Evolutionary conservation across 2,888 invertebrate genomes (phyloP), one percentile per base, ranked within the genome.

Genomic region (Mayetiola destructor): DNA sequence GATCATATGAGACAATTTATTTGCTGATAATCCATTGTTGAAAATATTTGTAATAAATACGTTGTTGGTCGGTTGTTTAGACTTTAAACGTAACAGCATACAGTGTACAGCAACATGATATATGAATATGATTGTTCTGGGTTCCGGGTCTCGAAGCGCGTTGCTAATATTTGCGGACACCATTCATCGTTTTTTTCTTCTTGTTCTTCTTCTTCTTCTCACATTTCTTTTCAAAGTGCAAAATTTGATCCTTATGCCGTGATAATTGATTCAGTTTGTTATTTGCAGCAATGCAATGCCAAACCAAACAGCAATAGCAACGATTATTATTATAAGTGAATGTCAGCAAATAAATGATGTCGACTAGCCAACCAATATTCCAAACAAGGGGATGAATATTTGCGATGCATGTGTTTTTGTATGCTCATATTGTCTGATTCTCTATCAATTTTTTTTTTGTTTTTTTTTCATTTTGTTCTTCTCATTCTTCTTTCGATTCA

Each of bases 21-120:
- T 48, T 48, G 48, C 27, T 48, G 48, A 48, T 48, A 48, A 48
- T 48, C 48, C 27, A 48, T 48, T 48, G 48, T 48, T 48, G 48
- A 48, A 14, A 32, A 8, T 32, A 48, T 27, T 48, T 48, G 48
- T 48, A 48, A 48, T 48, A 48, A 48, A 48, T 48, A 48, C 48
- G 48, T 27, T 48, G n/a, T 48, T n/a, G 9, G 48, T 9, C 48
- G 27, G 27, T 48, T 48, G 48, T 48, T 48, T 27, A 48, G n/a
- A 27, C 27, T 48, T 48, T 27, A 48, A 16, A 48, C 48, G 48
- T 16, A 48, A 48, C 27, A n/a, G n/a, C n/a, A n/a, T n/a, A n/a
- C n/a, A n/a, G n/a, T n/a, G n/a, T n/a, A n/a, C n/a, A n/a, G n/a
- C n/a, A n/a, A 27, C 48, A 48, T 48, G 27, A 48, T 48, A 48